These are phyloP conservation scores for Propsilocerus akamusi DNA, from an alignment of 1,140 invertebrate genomes.

Conservation along the genomic window DNA sequence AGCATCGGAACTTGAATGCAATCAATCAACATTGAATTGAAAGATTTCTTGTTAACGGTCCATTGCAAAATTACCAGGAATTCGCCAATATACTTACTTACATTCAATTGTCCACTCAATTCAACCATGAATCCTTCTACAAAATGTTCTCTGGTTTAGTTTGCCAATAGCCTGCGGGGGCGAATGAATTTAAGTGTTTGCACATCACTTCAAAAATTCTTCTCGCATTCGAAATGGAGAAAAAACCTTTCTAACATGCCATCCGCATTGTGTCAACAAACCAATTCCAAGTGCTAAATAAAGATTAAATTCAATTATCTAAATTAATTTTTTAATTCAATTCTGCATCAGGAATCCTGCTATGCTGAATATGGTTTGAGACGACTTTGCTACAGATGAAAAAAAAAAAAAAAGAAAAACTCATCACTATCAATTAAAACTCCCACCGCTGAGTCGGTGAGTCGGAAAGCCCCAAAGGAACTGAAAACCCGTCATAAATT, in stretches of 20 bases:
- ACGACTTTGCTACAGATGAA: too few species aligned
- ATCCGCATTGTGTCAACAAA: too few species aligned
- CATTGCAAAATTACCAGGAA: background rate
- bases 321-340: slow-evolving; percentile 1
- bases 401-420: too few species aligned
- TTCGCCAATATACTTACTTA: background rate
- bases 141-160: background rate
- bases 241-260: background rate
- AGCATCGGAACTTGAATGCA: background rate
- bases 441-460: background rate
- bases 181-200: background rate
- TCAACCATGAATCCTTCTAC: background rate
- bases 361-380: background rate
- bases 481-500: background rate
- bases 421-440: slow-evolving; percentile 1
- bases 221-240: too few species aligned
- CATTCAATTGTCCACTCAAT: background rate
- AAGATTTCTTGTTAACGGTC: background rate
- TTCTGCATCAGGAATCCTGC: too few species aligned
- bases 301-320: slow-evolving; percentile 1
- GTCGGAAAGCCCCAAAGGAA: background rate
- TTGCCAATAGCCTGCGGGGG: background rate
- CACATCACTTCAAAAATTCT: too few species aligned
- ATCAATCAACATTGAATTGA: background rate
- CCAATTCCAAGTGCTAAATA: too few species aligned